phyloP scores from a whole-genome alignment of 2,113 vertebrate species.

The Hemicordylus capensis region DNA sequence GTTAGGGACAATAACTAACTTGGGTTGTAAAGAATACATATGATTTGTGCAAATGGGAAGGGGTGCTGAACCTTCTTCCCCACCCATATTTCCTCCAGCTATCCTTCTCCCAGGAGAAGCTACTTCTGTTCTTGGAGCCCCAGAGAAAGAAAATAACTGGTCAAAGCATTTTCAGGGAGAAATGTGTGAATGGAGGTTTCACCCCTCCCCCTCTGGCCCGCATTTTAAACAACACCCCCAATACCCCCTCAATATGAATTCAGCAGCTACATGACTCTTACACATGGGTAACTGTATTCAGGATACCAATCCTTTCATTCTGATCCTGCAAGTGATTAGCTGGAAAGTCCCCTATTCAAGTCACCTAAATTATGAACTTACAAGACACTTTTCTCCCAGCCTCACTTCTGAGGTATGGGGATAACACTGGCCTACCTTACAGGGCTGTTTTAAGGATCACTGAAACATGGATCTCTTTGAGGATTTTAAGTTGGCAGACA shows the following conservation, averaged over 20 bases:
- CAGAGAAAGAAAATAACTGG: neutral
- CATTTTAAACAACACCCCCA: too few relatives aligned
- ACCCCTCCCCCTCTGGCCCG: neutral
- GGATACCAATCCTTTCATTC: neutral
- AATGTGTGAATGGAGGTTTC: neutral
- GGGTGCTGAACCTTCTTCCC: neutral
- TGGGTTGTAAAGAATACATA: neutral
- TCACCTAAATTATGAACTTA: neutral
- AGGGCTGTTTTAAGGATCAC: neutral
- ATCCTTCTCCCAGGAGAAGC: neutral
- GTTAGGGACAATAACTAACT: too few relatives aligned
- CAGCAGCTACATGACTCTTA: neutral
- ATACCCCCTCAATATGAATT: neutral
- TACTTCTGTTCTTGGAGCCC: neutral
- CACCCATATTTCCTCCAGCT: neutral
- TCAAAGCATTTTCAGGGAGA: neutral
- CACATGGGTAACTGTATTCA: neutral
- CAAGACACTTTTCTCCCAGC: neutral
- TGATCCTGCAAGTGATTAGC: neutral
- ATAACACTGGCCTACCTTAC: too few relatives aligned
- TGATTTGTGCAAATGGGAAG: neutral
- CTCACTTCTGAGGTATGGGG: neutral
- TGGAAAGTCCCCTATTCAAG: neutral
- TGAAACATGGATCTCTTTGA: neutral
- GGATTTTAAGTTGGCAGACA: neutral